These are phyloP conservation scores for Actias luna DNA, from an alignment of 2,888 invertebrate species.

Conservation along the genomic window DNA sequence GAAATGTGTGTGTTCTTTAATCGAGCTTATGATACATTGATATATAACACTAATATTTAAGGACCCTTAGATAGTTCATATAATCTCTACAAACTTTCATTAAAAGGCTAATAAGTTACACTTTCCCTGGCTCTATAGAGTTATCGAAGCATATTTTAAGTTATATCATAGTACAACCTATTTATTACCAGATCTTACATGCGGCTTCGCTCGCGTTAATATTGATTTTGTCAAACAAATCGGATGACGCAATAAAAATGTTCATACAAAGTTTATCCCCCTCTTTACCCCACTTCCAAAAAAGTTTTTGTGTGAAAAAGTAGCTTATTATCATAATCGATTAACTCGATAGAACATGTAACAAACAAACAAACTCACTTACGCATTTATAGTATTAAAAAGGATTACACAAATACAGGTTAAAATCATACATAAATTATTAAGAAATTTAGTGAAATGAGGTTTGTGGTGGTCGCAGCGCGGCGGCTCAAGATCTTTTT, in stretches of 20 bases:
- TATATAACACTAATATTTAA: background rate
- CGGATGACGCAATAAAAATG: no score
- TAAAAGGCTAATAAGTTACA: background rate
- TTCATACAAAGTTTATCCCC: no score
- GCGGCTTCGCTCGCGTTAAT: no score
- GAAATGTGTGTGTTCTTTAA: slow-evolving; percentile 75
- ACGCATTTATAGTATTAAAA: no score
- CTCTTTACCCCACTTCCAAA: no score
- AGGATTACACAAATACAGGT: slow-evolving; percentile 37
- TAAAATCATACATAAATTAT: slow-evolving; percentile 1
- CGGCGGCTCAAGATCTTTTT: slow-evolving; percentile 61
- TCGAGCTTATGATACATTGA: slow-evolving; percentile 24
- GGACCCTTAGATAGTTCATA: no score
- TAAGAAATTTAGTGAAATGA: slow-evolving; percentile 18
- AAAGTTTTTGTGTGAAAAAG: no score
- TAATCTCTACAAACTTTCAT: background rate
- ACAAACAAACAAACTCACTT: no score
- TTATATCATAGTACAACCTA: background rate
- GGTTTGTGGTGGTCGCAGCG: slow-evolving; percentile 26
- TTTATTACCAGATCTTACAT: no score
- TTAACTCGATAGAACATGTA: no score
- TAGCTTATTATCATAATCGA: no score
- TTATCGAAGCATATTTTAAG: background rate
- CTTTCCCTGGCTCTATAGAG: background rate
- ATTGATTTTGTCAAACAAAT: no score